phyloP scores from a whole-genome alignment of 2,888 invertebrate genomes.

The Terebella lapidaria region DNA sequence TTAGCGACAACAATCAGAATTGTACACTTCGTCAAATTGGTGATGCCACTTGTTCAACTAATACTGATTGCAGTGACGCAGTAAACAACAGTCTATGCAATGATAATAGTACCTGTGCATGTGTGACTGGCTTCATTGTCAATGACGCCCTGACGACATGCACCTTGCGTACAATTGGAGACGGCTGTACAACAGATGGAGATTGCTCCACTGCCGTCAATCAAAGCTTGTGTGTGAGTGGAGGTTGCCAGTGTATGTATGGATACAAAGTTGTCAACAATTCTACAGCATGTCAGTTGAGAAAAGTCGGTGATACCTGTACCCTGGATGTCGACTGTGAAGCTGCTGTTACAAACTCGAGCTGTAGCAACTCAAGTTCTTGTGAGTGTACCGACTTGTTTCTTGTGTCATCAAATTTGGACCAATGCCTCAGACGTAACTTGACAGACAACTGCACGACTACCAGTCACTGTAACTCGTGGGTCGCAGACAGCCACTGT shows the following conservation, averaged over 20 bases:
- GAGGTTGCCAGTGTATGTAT: conserved; percentile 1
- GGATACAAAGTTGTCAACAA: conserved; percentile 5
- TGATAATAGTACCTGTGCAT: conserved; percentile 5
- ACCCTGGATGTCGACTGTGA: conserved; percentile 1
- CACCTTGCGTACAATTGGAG: conserved; percentile 3
- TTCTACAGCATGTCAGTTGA: neutral
- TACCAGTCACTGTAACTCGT: neutral
- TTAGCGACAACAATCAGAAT: neutral
- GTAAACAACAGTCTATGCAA: conserved; percentile 3
- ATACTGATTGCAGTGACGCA: conserved; percentile 22
- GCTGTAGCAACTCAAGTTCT: neutral
- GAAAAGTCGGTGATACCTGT: conserved; percentile 6
- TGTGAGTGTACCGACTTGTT: neutral
- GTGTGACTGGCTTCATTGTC: neutral
- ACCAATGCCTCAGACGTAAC: neutral
- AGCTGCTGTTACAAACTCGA: neutral
- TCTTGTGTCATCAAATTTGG: neutral
- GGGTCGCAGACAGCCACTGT: neutral
- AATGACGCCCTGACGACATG: conserved; percentile 1
- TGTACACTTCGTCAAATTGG: conserved; percentile 6
- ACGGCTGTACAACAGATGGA: conserved; percentile 11
- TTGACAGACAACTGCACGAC: neutral
- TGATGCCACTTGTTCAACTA: conserved; percentile 13
- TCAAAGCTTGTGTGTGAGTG: conserved; percentile 4
- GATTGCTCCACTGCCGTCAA: conserved; percentile 18